A percentile compares a stretch with the other conserved stretches of the same genome.
Evolutionary conservation across 2,888 invertebrate species (phyloP).

Genomic region (Toxonevra muliebris): DNA sequence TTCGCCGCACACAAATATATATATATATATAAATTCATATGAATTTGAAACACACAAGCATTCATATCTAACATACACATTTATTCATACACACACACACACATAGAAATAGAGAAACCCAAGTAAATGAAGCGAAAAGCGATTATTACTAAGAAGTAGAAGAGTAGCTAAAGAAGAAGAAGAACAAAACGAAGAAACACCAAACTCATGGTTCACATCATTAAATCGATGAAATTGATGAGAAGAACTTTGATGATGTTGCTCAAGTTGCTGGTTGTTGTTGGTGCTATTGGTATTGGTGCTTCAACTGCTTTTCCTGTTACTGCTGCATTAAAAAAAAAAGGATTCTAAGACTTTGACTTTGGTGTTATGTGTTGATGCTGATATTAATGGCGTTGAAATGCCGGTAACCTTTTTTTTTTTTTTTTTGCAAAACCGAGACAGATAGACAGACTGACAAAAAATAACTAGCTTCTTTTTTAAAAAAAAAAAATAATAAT

Average conservation of each 20-base stretch:
- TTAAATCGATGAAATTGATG: slow-evolving; percentile 43
- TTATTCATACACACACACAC: neutral
- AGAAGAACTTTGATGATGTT: slow-evolving; percentile 37
- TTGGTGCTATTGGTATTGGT: slow-evolving; percentile 14
- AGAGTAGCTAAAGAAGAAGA: neutral
- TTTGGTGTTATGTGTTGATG: slow-evolving; percentile 24
- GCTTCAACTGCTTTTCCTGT: slow-evolving; percentile 3
- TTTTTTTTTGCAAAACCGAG: neutral
- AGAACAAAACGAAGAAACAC: slow-evolving; percentile 16
- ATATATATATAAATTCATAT: neutral
- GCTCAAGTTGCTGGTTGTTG: no score
- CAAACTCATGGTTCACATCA: slow-evolving; percentile 38
- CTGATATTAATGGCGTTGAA: neutral
- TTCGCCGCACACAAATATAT: neutral
- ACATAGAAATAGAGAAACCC: slow-evolving; percentile 17
- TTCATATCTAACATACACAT: slow-evolving; percentile 8
- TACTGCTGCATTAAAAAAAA: neutral
- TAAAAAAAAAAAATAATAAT: no score
- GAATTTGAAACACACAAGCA: neutral
- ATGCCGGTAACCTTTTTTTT: slow-evolving; percentile 3
- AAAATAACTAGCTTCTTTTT: no score
- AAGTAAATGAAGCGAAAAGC: slow-evolving; percentile 46
- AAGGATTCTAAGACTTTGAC: slow-evolving; percentile 17
- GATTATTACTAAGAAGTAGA: slow-evolving; percentile 41
- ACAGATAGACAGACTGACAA: no score